Base-by-base conservation (phyloP, 2,113 vertebrate genomes). In the Nettapus auritus region DNA sequence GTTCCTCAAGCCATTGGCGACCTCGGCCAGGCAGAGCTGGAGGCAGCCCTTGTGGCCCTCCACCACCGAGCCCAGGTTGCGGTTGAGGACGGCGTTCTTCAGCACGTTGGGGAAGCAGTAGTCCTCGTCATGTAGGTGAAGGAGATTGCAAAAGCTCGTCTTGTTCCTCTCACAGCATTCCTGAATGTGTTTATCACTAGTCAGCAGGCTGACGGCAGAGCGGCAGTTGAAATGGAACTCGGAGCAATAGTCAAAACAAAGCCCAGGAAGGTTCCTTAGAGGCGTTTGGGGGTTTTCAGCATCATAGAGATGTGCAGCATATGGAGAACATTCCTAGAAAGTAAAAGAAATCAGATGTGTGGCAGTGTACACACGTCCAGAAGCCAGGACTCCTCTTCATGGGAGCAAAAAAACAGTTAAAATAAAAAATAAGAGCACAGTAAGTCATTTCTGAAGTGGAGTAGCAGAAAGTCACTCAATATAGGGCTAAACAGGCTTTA, bases 281-380 rank as follows among this genome's bases (percentile, higher is more conserved):
- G 98, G 98, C 0, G 98, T 98, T 88, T 55, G 94, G 1, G 98
- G 98, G 82, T 99, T 98, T 93, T 99, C 98, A 0, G 98, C 98
- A 6, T 98, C 98, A 2, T 96, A 99, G 26, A 99, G 97, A 88
- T 99, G 98, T 23, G 98, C 99, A 0, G 98, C 98, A 0, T 98
- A 99, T 0, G 98, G 99, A 23, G 98, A 99, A 86, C 99, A 99
- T 94, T 99, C 99, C 98, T 99, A 57, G 42, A 71, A 93, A 90
- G 56, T 29, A 50, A 66, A 82, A 57, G 8, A 93, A 86, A 80
- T 26, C 31, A 33, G 76, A 36, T 21, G 18, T 7, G 9, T 26
- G 33, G 20, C 55, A 59, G 5, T 13, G 9, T 17, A 77, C 68
- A 19, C 6, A 16, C 25, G 42, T 48, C 9, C 8, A 67, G 48